A percentile compares a stretch with the other conserved stretches of the same genome.
Evolutionary conservation across 2,888 invertebrate species (phyloP).

Genomic region (Hesperia comma): DNA sequence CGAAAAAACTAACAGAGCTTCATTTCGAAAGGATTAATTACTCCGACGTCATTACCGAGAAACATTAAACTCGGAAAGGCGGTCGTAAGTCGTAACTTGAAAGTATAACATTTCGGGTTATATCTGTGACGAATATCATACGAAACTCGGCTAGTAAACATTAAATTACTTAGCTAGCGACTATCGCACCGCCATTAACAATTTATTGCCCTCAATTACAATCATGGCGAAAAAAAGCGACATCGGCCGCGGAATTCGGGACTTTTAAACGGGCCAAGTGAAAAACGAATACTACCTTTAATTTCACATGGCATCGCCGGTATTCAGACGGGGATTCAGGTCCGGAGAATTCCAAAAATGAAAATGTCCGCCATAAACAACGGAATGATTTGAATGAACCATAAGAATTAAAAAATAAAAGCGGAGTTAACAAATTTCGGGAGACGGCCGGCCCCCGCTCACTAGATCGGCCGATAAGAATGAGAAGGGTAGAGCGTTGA

Average conservation of each 20-base stretch:
- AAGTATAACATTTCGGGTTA: constrained; percentile 52
- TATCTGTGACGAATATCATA: constrained; percentile 62
- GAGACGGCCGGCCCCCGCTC: constrained; percentile 61
- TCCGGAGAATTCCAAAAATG: constrained; percentile 77
- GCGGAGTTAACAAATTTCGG: constrained; percentile 74
- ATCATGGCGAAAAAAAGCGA: constrained; percentile 74
- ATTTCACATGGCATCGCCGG: constrained; percentile 78
- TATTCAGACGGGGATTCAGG: constrained; percentile 59
- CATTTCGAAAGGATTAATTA: constrained; percentile 74
- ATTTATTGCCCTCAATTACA: constrained; percentile 81
- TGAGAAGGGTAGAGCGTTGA: constrained; percentile 77
- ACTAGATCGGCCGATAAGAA: constrained; percentile 71
- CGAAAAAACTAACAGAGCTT: constrained; percentile 52
- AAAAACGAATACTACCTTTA: constrained; percentile 75
- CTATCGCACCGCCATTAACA: constrained; percentile 64
- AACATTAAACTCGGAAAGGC: constrained; percentile 67
- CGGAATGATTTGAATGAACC: constrained; percentile 81
- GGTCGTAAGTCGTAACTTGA: constrained; percentile 62
- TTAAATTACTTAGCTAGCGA: constrained; percentile 68
- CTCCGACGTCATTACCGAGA: constrained; percentile 61
- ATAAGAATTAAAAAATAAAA: constrained; percentile 74
- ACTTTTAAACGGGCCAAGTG: constrained; percentile 67
- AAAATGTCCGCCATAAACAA: constrained; percentile 83
- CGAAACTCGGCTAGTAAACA: constrained; percentile 64
- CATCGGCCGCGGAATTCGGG: constrained; percentile 67